Evolutionary conservation across 2,797 vertebrate species (phyloP).

Genomic region (Hyperoplus immaculatus): DNA sequence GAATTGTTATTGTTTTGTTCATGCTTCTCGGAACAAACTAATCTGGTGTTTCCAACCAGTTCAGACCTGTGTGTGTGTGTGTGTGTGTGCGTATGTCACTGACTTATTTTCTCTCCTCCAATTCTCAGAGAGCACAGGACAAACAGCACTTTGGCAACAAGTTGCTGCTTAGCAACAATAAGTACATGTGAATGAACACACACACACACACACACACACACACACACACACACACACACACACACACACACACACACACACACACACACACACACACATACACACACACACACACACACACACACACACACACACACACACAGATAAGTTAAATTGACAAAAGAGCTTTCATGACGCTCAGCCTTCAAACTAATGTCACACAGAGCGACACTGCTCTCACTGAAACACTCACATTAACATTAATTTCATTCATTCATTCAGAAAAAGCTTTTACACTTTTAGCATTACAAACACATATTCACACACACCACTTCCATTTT

Average conservation of each 20-base stretch:
- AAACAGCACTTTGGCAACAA: conserved; percentile 52
- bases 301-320: background rate
- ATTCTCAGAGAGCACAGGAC: conserved; percentile 7
- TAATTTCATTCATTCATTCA: background rate
- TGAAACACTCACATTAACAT: background rate
- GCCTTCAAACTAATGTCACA: conserved; percentile 8
- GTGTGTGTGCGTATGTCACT: background rate
- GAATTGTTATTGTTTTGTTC: conserved; percentile 4
- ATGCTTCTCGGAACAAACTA: background rate
- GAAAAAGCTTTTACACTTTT: conserved; percentile 16
- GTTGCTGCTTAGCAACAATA: conserved; percentile 48
- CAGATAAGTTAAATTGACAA: background rate
- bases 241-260: background rate
- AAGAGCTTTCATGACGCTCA: conserved; percentile 1
- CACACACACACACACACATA: background rate
- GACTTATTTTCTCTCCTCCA: background rate
- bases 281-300: conserved; percentile 6
- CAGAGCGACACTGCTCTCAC: background rate
- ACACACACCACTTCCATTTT: too few relatives aligned
- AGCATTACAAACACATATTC: too few relatives aligned
- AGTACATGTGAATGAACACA: background rate
- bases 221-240: conserved; percentile 5
- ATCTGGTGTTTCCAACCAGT: conserved; percentile 4
- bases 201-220: conserved; percentile 5
- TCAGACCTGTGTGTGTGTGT: conserved; percentile 5